These are phyloP conservation scores for Pachymerium ferrugineum DNA, from an alignment of 2,888 invertebrate genomes.

Conservation along the genomic window DNA sequence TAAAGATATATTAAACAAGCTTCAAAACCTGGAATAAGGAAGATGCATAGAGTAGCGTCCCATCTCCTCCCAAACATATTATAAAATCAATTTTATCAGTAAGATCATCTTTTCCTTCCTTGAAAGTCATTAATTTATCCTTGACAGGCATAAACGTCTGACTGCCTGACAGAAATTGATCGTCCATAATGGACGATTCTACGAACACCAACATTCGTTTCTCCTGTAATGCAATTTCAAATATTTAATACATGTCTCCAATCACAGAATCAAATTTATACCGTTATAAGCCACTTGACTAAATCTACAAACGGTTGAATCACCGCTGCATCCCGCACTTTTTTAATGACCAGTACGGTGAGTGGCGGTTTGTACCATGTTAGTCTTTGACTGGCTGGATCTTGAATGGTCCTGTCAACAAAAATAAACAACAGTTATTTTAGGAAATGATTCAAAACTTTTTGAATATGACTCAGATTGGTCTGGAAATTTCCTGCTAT, in stretches of 20 bases:
- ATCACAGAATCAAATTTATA: slow-evolving; percentile 47
- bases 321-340: slow-evolving; percentile 85
- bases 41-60: slow-evolving; percentile 91
- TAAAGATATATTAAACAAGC: slow-evolving; percentile 30
- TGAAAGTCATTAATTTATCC: slow-evolving; percentile 75
- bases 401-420: slow-evolving; percentile 82
- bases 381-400: slow-evolving; percentile 91
- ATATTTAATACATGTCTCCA: too few relatives aligned
- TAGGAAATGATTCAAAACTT: too few relatives aligned
- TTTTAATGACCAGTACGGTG: slow-evolving; percentile 94
- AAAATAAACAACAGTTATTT: neutral
- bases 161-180: slow-evolving; percentile 68
- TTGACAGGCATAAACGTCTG: slow-evolving; percentile 67
- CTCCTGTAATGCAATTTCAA: slow-evolving; percentile 64
- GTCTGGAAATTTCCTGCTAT: too few relatives aligned
- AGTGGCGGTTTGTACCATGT: slow-evolving; percentile 96
- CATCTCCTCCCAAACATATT: slow-evolving; percentile 92
- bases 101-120: slow-evolving; percentile 83
- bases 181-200: slow-evolving; percentile 83
- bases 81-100: slow-evolving; percentile 96
- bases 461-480: too few relatives aligned
- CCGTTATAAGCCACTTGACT: slow-evolving; percentile 86
- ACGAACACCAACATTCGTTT: slow-evolving; percentile 95
- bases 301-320: slow-evolving; percentile 85
- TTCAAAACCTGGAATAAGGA: slow-evolving; percentile 68